Conservation (phyloP, 2,113 vertebrate genomes). For the Cynopterus brachyotis region DNA sequence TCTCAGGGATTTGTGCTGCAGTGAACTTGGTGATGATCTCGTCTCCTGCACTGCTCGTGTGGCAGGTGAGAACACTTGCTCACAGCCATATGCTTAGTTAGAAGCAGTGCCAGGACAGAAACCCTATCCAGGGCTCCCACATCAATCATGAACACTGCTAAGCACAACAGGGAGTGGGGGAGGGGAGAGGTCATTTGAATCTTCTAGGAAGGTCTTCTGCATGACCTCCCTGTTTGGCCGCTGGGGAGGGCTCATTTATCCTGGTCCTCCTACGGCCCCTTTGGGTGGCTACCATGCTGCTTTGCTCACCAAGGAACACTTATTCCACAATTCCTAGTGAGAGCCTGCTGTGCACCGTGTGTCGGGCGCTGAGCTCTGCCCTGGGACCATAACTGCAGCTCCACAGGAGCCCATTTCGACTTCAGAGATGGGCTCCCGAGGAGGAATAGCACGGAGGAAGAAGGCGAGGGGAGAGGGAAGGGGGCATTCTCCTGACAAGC, state of each 20-base stretch:
- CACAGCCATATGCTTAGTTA: accelerated
- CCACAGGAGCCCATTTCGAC: not conserved
- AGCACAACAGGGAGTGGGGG: not conserved
- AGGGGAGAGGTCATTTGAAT: not conserved
- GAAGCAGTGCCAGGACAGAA: not conserved
- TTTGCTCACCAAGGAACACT: not conserved
- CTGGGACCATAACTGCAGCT: not conserved
- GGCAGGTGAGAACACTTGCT: not conserved
- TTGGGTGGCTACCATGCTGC: not conserved
- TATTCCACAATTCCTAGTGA: not conserved
- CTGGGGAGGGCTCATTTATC: not conserved
- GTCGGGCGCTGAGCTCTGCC: not conserved
- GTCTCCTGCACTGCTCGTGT: not conserved
- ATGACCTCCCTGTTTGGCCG: not conserved
- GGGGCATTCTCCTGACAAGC: no score
- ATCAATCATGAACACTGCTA: not conserved
- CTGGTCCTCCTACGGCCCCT: not conserved
- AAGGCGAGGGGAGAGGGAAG: accelerated
- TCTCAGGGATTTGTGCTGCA: not conserved
- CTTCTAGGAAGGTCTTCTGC: not conserved
- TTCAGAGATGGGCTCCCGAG: not conserved
- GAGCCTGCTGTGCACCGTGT: not conserved
- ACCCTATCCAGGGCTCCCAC: not conserved
- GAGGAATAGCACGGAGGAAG: not conserved
- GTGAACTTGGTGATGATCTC: not conserved